Conservation (phyloP, 1,140 invertebrate species). For the Phenacoccus solenopsis region DNA sequence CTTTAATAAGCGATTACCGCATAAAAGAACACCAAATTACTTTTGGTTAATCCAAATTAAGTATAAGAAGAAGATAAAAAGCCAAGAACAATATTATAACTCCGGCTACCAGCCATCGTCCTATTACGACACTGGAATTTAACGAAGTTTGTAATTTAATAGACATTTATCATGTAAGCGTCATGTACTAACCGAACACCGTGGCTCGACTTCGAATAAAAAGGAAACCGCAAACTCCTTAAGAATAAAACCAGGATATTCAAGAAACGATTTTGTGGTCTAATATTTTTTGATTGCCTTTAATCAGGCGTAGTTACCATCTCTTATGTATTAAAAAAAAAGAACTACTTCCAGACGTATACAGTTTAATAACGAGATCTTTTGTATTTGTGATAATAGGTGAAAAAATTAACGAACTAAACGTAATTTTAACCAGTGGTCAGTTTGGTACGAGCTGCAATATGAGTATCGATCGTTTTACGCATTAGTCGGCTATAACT, state of each 20-base stretch:
- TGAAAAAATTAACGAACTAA: neutral
- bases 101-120: neutral
- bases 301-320: slow-evolving; percentile 8
- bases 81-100: slow-evolving; percentile 6
- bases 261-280: slow-evolving; percentile 16
- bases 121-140: neutral
- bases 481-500: too few relatives aligned
- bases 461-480: too few relatives aligned
- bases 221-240: slow-evolving; percentile 13
- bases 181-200: slow-evolving; percentile 4
- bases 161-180: slow-evolving; percentile 16
- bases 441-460: neutral
- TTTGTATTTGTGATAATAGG: neutral
- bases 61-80: slow-evolving; percentile 9
- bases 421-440: slow-evolving; percentile 11
- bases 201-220: neutral
- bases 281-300: slow-evolving; percentile 13
- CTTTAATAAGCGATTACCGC: slow-evolving; percentile 11
- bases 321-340: neutral
- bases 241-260: slow-evolving; percentile 14
- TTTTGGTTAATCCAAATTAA: slow-evolving; percentile 17
- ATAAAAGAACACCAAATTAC: slow-evolving; percentile 13
- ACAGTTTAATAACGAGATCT: neutral
- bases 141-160: slow-evolving; percentile 17
- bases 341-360: neutral